A percentile compares a stretch with the other conserved stretches of the same genome.
These are phyloP conservation scores for Rhagologus leucostigma DNA, from an alignment of 2,113 vertebrate genomes.

Conservation along the genomic window DNA sequence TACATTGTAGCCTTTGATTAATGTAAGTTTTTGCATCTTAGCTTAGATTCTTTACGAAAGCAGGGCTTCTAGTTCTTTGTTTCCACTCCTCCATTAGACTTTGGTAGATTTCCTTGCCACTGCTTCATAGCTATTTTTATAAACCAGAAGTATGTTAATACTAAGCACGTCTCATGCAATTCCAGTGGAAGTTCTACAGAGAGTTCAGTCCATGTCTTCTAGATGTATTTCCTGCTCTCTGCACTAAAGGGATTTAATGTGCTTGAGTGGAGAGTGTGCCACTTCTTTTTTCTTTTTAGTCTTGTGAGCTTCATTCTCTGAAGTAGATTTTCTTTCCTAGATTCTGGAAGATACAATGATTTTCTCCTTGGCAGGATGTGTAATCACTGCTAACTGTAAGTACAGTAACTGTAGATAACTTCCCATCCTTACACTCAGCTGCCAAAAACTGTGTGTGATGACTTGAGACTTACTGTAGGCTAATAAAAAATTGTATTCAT, in stretches of 20 bases:
- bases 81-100: background rate
- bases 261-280: background rate
- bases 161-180: background rate
- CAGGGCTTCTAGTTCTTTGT: background rate
- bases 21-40: background rate
- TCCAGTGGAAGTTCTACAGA: background rate
- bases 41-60: background rate
- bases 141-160: background rate
- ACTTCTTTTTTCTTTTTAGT: slow-evolving; percentile 8
- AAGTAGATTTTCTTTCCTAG: slow-evolving; percentile 75
- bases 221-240: background rate
- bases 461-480: background rate
- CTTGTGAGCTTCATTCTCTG: slow-evolving; percentile 16
- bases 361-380: slow-evolving; percentile 88
- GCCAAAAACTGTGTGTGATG: background rate
- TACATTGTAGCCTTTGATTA: background rate
- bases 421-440: background rate
- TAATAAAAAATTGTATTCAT: background rate
- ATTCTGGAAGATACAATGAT: slow-evolving; percentile 96
- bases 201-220: background rate
- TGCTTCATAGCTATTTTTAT: background rate
- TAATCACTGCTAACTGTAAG: slow-evolving; percentile 94
- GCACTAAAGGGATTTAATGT: slow-evolving; percentile 8
- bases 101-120: background rate
- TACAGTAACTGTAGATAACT: slow-evolving; percentile 18